Conservation (phyloP, 2,797 vertebrate genomes). For the Fratercula arctica region DNA sequence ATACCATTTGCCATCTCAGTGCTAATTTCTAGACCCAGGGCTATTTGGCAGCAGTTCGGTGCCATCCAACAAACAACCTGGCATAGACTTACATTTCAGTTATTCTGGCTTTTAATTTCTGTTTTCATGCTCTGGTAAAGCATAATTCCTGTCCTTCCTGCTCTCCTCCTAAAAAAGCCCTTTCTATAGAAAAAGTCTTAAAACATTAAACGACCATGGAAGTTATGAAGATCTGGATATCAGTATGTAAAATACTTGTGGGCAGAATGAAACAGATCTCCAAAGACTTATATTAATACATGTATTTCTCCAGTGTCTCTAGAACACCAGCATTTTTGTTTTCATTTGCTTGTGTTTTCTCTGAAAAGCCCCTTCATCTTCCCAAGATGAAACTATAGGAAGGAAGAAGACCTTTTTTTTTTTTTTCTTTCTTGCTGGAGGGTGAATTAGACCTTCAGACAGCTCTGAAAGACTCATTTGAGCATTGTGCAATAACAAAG, state of each 20-base stretch:
- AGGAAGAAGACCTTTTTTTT: not conserved
- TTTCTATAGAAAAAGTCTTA: not conserved
- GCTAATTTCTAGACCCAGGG: not conserved
- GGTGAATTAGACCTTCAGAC: conserved; percentile 57
- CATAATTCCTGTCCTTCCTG: not conserved
- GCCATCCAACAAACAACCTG: not conserved
- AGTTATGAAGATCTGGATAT: not conserved
- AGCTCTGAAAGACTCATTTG: conserved; percentile 42
- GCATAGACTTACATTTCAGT: not conserved
- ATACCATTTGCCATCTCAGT: not conserved
- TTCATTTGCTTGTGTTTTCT: not conserved
- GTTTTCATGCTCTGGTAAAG: conserved; percentile 6
- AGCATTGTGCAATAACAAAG: conserved; percentile 16
- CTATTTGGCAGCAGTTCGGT: not conserved
- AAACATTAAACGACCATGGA: not conserved
- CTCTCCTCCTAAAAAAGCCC: not conserved
- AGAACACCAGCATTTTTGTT: not conserved
- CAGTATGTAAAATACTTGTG: not conserved
- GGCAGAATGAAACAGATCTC: not conserved
- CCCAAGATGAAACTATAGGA: not conserved
- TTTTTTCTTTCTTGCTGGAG: conserved; percentile 33
- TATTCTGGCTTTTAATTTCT: not conserved
- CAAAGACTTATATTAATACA: not conserved
- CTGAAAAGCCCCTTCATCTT: conserved; percentile 28
- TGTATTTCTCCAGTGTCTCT: not conserved